phyloP scores from a whole-genome alignment of 1,140 invertebrate species.

The Trigoniulus corallinus region DNA sequence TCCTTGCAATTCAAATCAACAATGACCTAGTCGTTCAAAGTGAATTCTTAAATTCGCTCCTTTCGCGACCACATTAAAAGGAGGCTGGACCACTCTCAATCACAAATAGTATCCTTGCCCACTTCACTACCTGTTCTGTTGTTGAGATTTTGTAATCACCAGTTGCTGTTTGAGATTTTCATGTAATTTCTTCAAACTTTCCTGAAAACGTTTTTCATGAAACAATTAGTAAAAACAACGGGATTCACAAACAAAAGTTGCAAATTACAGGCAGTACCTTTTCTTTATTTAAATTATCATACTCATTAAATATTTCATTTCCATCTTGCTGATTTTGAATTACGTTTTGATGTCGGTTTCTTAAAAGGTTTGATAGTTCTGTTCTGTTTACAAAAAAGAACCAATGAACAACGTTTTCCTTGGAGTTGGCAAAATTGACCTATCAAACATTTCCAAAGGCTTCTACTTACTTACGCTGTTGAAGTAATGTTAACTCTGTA shows the following conservation, averaged over 20 bases:
- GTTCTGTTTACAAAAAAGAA: background rate
- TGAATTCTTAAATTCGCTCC: too few relatives aligned
- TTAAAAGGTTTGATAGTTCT: background rate
- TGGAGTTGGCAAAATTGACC: background rate
- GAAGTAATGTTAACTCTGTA: background rate
- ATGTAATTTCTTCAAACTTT: background rate
- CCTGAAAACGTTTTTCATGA: background rate
- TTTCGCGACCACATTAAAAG: too few relatives aligned
- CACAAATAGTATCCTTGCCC: too few relatives aligned
- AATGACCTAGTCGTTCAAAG: too few relatives aligned
- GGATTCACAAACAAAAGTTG: background rate
- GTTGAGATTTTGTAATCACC: background rate
- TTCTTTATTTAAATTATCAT: background rate
- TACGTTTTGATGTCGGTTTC: background rate
- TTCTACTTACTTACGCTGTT: background rate
- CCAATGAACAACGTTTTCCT: background rate
- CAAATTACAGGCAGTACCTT: background rate
- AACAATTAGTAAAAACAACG: background rate
- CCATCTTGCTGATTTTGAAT: background rate
- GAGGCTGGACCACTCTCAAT: too few relatives aligned
- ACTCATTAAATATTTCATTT: background rate
- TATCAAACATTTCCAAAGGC: background rate
- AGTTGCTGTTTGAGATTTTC: background rate
- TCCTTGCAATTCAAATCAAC: too few relatives aligned
- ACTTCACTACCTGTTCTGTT: conserved; percentile 2